Evolutionary conservation across 1,140 invertebrate genomes (phyloP).

Genomic region (Campodea augens): DNA sequence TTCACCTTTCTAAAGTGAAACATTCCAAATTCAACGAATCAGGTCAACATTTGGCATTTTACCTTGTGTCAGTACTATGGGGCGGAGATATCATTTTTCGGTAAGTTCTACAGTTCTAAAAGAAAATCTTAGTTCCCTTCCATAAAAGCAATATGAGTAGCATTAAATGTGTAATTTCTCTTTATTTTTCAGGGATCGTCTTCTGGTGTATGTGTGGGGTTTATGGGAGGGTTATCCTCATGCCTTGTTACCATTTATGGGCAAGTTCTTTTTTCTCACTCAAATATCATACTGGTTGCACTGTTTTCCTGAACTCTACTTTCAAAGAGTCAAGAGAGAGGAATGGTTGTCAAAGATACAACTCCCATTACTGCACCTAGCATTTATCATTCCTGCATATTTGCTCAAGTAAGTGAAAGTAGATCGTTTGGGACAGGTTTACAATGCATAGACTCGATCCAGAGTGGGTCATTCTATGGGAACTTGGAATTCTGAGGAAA

Average conservation of each 20-base stretch:
- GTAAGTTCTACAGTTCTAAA: too few species aligned
- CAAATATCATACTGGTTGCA: constrained; percentile 94
- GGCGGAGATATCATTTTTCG: constrained; percentile 75
- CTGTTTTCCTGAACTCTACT: constrained; percentile 89
- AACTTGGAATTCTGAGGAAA: background rate
- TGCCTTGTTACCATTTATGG: constrained; percentile 57
- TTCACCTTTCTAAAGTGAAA: constrained; percentile 92
- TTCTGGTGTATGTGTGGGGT: constrained; percentile 36
- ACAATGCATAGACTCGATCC: too few species aligned
- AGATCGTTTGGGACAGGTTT: too few species aligned
- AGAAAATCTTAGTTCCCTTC: background rate
- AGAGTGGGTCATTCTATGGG: too few species aligned
- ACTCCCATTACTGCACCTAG: constrained; percentile 57
- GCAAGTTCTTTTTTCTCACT: constrained; percentile 89
- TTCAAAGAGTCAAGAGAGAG: constrained; percentile 78
- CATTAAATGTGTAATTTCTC: constrained; percentile 3
- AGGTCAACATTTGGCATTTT: constrained; percentile 83
- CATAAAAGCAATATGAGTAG: background rate
- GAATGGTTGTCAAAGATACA: constrained; percentile 56
- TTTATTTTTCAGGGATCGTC: constrained; percentile 31
- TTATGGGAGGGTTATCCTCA: constrained; percentile 53
- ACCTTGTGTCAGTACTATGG: constrained; percentile 74
- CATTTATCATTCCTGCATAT: constrained; percentile 67
- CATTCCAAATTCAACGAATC: constrained; percentile 93
- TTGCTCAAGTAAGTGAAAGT: constrained; percentile 64